A percentile compares a stretch with the other conserved stretches of the same genome.
These are phyloP conservation scores for Stigmatopora nigra DNA, from an alignment of 2,113 vertebrate genomes.

Conservation along the genomic window DNA sequence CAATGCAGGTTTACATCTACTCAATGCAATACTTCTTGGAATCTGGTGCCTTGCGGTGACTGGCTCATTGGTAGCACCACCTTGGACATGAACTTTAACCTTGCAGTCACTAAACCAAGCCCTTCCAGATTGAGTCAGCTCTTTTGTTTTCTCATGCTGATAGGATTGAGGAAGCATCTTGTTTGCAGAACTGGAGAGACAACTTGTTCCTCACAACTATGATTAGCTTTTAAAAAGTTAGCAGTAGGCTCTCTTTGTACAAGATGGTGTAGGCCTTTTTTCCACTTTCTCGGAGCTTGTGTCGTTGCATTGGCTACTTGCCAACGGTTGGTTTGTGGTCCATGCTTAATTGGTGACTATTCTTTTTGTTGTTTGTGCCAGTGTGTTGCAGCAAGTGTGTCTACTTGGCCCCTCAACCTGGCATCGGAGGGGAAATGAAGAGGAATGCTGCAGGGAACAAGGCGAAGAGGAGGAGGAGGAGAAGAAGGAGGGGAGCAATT, in stretches of 20 bases:
- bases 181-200: slow-evolving; percentile 38
- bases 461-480: slow-evolving; percentile 47
- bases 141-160: slow-evolving; percentile 26
- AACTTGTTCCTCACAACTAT: slow-evolving; percentile 4
- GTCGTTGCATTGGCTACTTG: slow-evolving; percentile 22
- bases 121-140: slow-evolving; percentile 22
- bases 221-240: slow-evolving; percentile 15
- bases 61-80: background rate
- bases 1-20: background rate
- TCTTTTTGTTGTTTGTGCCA: slow-evolving; percentile 46
- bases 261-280: background rate
- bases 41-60: background rate
- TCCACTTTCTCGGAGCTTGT: slow-evolving; percentile 20
- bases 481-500: slow-evolving; percentile 45
- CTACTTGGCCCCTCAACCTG: slow-evolving; percentile 59
- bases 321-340: slow-evolving; percentile 9
- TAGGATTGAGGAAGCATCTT: slow-evolving; percentile 42
- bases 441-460: slow-evolving; percentile 61
- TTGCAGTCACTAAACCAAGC: background rate
- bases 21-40: background rate
- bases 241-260: background rate
- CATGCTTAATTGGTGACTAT: slow-evolving; percentile 17
- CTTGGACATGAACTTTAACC: background rate
- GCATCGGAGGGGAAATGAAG: slow-evolving; percentile 61
- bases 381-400: slow-evolving; percentile 70